These are phyloP conservation scores for Trematomus bernacchii DNA, from an alignment of 2,797 vertebrate species.

Conservation along the genomic window DNA sequence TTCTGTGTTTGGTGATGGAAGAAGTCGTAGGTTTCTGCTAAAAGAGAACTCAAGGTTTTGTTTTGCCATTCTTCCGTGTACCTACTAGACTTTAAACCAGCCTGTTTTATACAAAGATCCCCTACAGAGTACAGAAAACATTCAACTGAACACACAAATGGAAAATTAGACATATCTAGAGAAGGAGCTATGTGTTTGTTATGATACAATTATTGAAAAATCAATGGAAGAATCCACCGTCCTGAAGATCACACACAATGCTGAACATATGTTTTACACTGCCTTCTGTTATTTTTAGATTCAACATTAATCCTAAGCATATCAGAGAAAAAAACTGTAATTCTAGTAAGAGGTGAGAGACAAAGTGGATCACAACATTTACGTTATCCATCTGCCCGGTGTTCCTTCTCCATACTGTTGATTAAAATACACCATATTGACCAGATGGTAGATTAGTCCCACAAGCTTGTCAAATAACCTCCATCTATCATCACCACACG, in stretches of 20 bases:
- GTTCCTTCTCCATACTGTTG: conserved; percentile 23
- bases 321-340: background rate
- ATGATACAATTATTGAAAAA: background rate
- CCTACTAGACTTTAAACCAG: background rate
- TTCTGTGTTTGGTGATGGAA: conserved; percentile 70
- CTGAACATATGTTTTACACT: background rate
- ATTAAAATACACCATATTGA: conserved; percentile 35
- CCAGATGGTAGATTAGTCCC: conserved; percentile 52
- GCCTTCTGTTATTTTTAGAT: background rate
- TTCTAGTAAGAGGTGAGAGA: conserved; percentile 16
- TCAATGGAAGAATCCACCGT: background rate
- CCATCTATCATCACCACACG: conserved; percentile 26
- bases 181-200: background rate
- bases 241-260: background rate
- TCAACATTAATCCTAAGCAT: conserved; percentile 5
- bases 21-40: conserved; percentile 80
- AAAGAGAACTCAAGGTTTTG: conserved; percentile 78
- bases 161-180: background rate
- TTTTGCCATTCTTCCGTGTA: conserved; percentile 23
- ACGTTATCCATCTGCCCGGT: conserved; percentile 28
- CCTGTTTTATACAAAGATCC: background rate
- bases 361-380: conserved; percentile 19
- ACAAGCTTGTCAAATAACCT: conserved; percentile 25
- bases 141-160: background rate
- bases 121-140: background rate